Conservation (phyloP, 2,797 vertebrate species). For the Enteromius fasciolatus region DNA sequence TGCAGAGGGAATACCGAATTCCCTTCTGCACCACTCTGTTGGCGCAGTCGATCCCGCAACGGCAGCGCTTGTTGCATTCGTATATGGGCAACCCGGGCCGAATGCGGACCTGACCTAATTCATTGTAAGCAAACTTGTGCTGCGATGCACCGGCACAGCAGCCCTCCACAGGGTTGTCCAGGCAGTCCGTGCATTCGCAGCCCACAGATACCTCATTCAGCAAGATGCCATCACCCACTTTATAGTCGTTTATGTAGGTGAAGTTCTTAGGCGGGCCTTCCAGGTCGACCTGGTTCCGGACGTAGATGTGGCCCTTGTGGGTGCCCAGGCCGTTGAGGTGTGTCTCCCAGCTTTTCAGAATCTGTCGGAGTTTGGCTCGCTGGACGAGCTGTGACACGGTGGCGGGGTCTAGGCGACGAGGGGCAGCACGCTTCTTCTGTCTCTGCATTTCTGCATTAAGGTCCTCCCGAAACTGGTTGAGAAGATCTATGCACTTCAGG, state of each 20-base stretch:
- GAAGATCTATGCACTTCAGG: constrained; percentile 75
- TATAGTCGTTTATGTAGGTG: constrained; percentile 82
- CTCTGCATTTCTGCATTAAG: constrained; percentile 70
- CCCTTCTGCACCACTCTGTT: constrained; percentile 84
- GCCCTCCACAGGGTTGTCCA: constrained; percentile 68
- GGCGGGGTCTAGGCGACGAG: constrained; percentile 69
- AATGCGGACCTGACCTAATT: constrained; percentile 78
- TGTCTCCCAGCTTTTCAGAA: constrained; percentile 74
- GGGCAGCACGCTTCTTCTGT: constrained; percentile 55
- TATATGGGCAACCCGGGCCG: constrained; percentile 83
- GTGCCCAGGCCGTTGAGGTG: constrained; percentile 76
- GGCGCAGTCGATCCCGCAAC: constrained; percentile 77
- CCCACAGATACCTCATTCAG: constrained; percentile 77
- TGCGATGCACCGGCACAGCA: constrained; percentile 79
- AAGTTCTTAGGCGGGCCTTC: constrained; percentile 78
- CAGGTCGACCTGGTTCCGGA: constrained; percentile 83
- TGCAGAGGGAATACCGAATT: constrained; percentile 82
- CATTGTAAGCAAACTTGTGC: constrained; percentile 82
- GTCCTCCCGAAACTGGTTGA: constrained; percentile 80
- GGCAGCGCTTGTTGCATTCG: constrained; percentile 82
- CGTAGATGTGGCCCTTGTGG: constrained; percentile 74
- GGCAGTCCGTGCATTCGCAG: constrained; percentile 80
- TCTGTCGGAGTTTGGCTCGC: constrained; percentile 78
- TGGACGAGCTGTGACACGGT: constrained; percentile 72
- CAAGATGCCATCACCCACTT: constrained; percentile 77